A percentile compares a stretch with the other conserved stretches of the same genome.
Conservation (phyloP, 2,113 vertebrate species). For the Amblyopsis rosae region DNA sequence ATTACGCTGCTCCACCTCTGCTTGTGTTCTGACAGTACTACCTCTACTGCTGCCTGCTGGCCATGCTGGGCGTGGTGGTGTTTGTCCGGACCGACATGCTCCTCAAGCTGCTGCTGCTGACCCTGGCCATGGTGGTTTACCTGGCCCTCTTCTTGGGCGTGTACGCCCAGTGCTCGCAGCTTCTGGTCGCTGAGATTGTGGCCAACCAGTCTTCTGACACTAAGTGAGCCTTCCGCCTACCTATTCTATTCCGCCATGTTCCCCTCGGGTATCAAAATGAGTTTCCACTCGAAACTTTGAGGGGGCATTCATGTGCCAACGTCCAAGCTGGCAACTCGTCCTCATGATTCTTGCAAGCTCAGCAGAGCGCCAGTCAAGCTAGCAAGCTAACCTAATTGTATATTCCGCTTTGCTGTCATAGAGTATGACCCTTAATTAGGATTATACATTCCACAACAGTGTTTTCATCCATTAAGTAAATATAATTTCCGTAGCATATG, state of each 20-base stretch:
- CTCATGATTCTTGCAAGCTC: no score
- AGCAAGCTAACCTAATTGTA: neutral
- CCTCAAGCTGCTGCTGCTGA: constrained; percentile 81
- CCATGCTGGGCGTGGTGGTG: constrained; percentile 83
- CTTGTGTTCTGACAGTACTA: constrained; percentile 77
- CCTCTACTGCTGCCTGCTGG: constrained; percentile 86
- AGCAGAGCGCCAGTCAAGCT: no score
- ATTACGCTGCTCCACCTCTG: no score
- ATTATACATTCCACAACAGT: no score
- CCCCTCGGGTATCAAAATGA: no score
- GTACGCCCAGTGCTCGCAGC: constrained; percentile 72
- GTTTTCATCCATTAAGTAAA: no score
- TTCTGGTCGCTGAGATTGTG: constrained; percentile 59
- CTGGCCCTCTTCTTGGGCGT: constrained; percentile 83
- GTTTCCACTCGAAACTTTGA: no score
- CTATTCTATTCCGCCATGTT: neutral
- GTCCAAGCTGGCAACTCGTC: no score
- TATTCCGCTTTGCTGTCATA: neutral
- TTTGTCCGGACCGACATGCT: constrained; percentile 83
- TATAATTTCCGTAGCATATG: no score
- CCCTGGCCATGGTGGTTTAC: constrained; percentile 83
- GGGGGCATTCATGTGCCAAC: no score
- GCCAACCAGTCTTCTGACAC: constrained; percentile 45
- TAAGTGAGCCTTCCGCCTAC: constrained; percentile 49
- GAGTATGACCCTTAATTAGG: no score